Percentiles rank a stretch among this genome's conserved stretches.
Evolutionary conservation across 2,888 invertebrate genomes (phyloP).

Genomic region (Palloptera scutellata): DNA sequence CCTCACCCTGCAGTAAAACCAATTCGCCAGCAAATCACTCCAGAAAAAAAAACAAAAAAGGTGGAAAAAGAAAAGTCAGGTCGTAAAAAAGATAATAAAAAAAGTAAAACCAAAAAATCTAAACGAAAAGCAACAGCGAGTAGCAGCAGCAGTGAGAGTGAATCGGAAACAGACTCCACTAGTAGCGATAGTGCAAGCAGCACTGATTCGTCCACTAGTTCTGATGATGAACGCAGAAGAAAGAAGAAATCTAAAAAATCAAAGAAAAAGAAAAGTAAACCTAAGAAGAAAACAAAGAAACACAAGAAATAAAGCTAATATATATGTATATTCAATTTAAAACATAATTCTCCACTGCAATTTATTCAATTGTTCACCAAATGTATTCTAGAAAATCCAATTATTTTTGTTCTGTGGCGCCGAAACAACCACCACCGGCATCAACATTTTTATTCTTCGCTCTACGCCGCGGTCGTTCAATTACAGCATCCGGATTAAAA

Average conservation of each 20-base stretch:
- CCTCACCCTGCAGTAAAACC: conserved; percentile 19
- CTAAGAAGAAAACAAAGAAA: conserved; percentile 43
- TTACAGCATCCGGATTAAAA: conserved; percentile 67
- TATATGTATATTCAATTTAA: conserved; percentile 22
- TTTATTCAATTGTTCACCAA: neutral
- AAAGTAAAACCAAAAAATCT: conserved; percentile 40
- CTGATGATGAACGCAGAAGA: conserved; percentile 47
- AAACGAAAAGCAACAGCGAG: conserved; percentile 32
- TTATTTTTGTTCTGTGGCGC: conserved; percentile 13
- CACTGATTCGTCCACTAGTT: conserved; percentile 37
- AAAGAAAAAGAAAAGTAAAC: conserved; percentile 41
- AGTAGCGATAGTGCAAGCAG: conserved; percentile 35
- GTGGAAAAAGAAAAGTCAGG: conserved; percentile 1
- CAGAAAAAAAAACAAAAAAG: conserved; percentile 29
- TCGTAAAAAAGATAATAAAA: conserved; percentile 15
- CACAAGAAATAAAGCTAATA: conserved; percentile 42
- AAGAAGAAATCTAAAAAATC: conserved; percentile 44
- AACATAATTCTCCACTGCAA: conserved; percentile 2
- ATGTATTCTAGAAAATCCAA: neutral
- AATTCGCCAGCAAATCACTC: conserved; percentile 25
- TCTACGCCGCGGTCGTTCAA: conserved; percentile 53
- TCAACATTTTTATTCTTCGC: conserved; percentile 29
- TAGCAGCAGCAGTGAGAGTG: conserved; percentile 30
- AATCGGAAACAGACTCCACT: conserved; percentile 26
- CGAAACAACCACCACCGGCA: conserved; percentile 42